Evolutionary conservation across 2,888 invertebrate species (phyloP).

Genomic region (Harmothoe impar): DNA sequence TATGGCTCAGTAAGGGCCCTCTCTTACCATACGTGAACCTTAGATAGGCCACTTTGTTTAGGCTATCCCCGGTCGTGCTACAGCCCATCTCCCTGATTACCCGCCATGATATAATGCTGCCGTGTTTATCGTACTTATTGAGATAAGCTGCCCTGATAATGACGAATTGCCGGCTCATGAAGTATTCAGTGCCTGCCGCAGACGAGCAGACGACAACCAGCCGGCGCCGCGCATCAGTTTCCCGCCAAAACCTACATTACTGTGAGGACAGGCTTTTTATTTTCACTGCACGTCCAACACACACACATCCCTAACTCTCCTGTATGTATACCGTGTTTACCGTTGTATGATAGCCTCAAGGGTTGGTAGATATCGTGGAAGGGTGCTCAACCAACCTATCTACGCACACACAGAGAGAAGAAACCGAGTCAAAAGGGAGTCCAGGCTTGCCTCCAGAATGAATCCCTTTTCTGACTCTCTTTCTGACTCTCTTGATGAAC

Average conservation of each 20-base stretch:
- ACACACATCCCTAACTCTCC: not conserved
- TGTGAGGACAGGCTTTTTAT: not conserved
- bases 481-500: too few relatives aligned
- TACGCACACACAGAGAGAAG: too few relatives aligned
- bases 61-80: not conserved
- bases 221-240: conserved; percentile 8
- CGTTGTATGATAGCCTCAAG: too few relatives aligned
- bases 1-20: too few relatives aligned
- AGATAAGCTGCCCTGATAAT: conserved; percentile 28
- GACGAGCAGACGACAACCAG: conserved; percentile 10
- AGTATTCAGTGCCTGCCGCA: not conserved
- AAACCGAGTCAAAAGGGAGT: too few relatives aligned
- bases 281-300: not conserved
- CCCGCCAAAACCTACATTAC: not conserved
- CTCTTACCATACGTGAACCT: too few relatives aligned
- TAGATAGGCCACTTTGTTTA: not conserved
- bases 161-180: conserved; percentile 19
- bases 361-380: too few relatives aligned
- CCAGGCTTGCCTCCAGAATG: too few relatives aligned
- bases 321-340: too few relatives aligned
- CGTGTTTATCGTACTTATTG: conserved; percentile 36
- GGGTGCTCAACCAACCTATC: too few relatives aligned
- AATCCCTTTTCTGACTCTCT: too few relatives aligned
- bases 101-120: conserved; percentile 3
- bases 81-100: conserved; percentile 9